Conservation (phyloP, 64 coral and sea anemone genomes). For the Acropora tenuis region DNA sequence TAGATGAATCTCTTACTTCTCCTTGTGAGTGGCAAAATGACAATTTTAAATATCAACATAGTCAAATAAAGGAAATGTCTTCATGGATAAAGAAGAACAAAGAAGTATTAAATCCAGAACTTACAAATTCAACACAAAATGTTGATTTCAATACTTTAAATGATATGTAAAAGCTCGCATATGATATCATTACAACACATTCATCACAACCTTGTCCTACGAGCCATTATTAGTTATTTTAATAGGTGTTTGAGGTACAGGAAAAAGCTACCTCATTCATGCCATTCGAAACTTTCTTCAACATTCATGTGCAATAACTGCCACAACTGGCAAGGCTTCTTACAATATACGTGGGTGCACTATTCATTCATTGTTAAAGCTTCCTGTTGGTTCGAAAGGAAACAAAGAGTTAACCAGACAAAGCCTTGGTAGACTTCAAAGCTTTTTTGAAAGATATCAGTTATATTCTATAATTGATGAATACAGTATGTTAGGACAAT, state of each 20-base stretch:
- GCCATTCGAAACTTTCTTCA: conserved; percentile 43
- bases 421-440: conserved; percentile 23
- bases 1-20: conserved; percentile 1
- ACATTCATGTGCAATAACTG: conserved; percentile 47
- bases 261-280: conserved; percentile 57
- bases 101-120: conserved; percentile 32
- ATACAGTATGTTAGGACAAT: conserved; percentile 37
- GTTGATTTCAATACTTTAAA: conserved; percentile 56
- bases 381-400: conserved; percentile 23
- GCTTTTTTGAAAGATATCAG: background rate
- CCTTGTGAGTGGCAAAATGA: conserved; percentile 66
- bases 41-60: conserved; percentile 55
- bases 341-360: conserved; percentile 24
- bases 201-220: conserved; percentile 9
- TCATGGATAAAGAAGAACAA: conserved; percentile 65
- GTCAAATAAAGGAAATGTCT: conserved; percentile 80
- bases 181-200: conserved; percentile 45
- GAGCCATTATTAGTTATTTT: conserved; percentile 36
- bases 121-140: conserved; percentile 29
- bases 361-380: conserved; percentile 40
- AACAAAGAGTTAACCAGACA: background rate
- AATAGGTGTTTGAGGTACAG: conserved; percentile 43
- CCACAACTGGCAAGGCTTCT: conserved; percentile 59
- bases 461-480: conserved; percentile 38
- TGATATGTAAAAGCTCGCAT: conserved; percentile 59